Evolutionary conservation across 2,888 invertebrate genomes (phyloP).

Genomic region (Drosophila silvestris): DNA sequence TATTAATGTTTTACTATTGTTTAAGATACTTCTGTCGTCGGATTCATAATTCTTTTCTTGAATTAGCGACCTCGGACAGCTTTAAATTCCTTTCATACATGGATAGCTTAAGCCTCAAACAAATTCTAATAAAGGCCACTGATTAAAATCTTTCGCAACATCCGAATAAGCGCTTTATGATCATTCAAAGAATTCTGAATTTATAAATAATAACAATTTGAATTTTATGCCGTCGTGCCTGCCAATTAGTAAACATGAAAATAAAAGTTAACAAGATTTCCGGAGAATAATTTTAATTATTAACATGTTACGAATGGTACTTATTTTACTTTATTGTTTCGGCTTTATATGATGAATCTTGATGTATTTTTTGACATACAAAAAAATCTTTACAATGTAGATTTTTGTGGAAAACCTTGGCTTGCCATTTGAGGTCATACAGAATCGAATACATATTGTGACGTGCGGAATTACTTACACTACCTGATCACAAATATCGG

Average conservation of each 20-base stretch:
- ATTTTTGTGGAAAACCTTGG: not conserved
- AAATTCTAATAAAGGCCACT: not conserved
- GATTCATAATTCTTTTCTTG: not conserved
- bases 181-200: constrained; percentile 9
- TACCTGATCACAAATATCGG: not conserved
- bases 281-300: constrained; percentile 15
- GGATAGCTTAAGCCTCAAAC: not conserved
- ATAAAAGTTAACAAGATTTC: constrained; percentile 18
- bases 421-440: not conserved
- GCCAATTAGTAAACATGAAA: constrained; percentile 1
- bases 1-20: not conserved
- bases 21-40: no score
- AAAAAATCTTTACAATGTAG: no score
- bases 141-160: not conserved
- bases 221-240: not conserved
- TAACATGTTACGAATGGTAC: not conserved
- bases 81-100: not conserved
- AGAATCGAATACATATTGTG: not conserved
- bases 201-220: constrained; percentile 8
- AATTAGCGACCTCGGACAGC: no score
- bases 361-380: constrained; percentile 2
- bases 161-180: not conserved
- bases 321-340: not conserved
- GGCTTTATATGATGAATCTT: constrained; percentile 2
- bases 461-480: not conserved